A percentile compares a stretch with the other conserved stretches of the same genome.
phyloP scores from a whole-genome alignment of 2,113 vertebrate genomes.

The Poicephalus meyeri region DNA sequence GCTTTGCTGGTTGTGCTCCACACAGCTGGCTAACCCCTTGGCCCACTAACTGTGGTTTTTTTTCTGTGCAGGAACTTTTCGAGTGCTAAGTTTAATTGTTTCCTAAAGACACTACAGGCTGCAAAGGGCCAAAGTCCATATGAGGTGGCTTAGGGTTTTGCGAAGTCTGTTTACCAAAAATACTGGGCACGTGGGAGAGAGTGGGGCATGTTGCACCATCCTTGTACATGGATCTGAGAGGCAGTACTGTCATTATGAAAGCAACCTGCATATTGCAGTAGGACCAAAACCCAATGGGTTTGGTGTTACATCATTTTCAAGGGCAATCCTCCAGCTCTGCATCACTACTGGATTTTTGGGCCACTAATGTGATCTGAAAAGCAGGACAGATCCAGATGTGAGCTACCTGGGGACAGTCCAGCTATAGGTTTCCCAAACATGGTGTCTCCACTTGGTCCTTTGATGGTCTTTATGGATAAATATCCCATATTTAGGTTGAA shows the following conservation, averaged over 20 bases:
- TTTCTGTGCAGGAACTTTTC: not conserved
- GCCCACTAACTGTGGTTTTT: rapidly evolving
- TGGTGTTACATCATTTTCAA: not conserved
- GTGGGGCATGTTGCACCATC: rapidly evolving
- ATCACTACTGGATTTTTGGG: not conserved
- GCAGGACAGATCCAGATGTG: not conserved
- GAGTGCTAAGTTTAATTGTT: not conserved
- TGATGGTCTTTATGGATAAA: not conserved
- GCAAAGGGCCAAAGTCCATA: not conserved
- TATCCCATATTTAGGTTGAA: not conserved
- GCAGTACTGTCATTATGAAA: not conserved
- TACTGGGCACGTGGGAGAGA: not conserved
- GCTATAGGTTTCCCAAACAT: not conserved
- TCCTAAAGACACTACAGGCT: not conserved
- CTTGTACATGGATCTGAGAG: not conserved
- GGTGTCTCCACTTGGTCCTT: not conserved
- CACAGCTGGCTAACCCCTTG: not conserved
- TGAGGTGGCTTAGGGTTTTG: not conserved
- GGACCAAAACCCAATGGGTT: not conserved
- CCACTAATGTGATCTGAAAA: not conserved
- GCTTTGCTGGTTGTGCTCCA: not conserved
- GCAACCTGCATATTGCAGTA: rapidly evolving
- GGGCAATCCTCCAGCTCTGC: not conserved
- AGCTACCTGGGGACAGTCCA: not conserved
- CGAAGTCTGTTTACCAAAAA: not conserved